These are phyloP conservation scores for Achlya flavicornis DNA, from an alignment of 2,888 invertebrate species.

Conservation along the genomic window DNA sequence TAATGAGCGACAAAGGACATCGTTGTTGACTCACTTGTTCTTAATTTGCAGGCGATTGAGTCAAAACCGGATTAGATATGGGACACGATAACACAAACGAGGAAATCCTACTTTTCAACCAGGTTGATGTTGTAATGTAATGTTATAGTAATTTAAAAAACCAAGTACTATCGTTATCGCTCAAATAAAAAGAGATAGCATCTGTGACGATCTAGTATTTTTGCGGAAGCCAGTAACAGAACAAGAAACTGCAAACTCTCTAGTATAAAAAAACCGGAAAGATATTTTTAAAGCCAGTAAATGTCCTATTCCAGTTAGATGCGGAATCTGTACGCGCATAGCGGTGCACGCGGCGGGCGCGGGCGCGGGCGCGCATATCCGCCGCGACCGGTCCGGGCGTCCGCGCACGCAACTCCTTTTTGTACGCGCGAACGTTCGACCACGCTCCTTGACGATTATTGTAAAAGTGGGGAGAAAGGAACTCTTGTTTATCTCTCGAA, in stretches of 20 bases:
- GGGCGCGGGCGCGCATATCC: slow-evolving; percentile 10
- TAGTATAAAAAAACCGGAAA: not conserved
- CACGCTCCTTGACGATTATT: slow-evolving; percentile 3
- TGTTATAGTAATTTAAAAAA: not conserved
- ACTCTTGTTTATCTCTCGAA: not conserved
- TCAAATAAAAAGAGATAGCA: slow-evolving; percentile 2
- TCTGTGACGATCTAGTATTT: not conserved
- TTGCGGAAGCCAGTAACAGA: not conserved
- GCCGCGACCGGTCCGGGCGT: slow-evolving; percentile 21
- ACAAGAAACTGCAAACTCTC: not conserved
- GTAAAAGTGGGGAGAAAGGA: not conserved
- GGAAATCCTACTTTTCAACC: not conserved
- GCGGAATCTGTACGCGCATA: slow-evolving; percentile 13
- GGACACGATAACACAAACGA: not conserved
- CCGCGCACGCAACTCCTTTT: slow-evolving; percentile 13
- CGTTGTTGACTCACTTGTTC: too few species aligned
- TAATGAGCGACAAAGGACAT: too few species aligned
- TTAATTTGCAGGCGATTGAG: not conserved
- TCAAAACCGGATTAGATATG: not conserved
- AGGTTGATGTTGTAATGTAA: not conserved
- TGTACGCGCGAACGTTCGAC: slow-evolving; percentile 11
- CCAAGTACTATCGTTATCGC: not conserved
- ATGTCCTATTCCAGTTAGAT: slow-evolving; percentile 6
- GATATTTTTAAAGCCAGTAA: not conserved
- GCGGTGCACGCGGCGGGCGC: slow-evolving; percentile 15